Conservation (phyloP, 2,888 invertebrate species). For the Drosophila leonis region DNA sequence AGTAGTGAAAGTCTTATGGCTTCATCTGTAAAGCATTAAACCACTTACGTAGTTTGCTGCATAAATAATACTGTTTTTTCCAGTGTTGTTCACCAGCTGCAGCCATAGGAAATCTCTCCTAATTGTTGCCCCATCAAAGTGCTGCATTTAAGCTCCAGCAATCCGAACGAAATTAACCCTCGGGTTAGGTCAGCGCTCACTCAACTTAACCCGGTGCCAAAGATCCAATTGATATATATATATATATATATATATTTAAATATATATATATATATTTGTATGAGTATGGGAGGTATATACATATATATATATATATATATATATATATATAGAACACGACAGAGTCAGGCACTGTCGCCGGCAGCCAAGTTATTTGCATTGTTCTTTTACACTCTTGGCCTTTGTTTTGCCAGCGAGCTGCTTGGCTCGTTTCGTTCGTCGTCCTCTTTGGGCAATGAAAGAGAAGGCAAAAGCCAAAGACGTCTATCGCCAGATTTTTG, state of each 20-base stretch:
- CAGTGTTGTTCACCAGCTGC: slow-evolving; percentile 14
- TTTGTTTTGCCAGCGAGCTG: slow-evolving; percentile 58
- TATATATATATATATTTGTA: slow-evolving; percentile 5
- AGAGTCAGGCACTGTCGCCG: background rate
- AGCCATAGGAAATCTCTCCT: slow-evolving; percentile 3
- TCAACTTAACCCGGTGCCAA: slow-evolving; percentile 30
- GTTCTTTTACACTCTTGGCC: slow-evolving; percentile 67
- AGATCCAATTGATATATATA: slow-evolving; percentile 36
- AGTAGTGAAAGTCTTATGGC: too few species aligned
- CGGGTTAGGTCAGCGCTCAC: slow-evolving; percentile 16
- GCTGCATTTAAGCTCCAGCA: slow-evolving; percentile 8
- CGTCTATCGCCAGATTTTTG: slow-evolving; percentile 54
- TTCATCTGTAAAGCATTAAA: background rate
- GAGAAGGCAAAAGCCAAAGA: slow-evolving; percentile 44
- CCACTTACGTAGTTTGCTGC: background rate
- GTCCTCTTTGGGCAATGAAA: slow-evolving; percentile 30
- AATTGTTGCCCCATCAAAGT: slow-evolving; percentile 23
- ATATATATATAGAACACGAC: slow-evolving; percentile 3
- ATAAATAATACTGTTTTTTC: background rate
- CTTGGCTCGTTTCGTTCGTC: slow-evolving; percentile 23
- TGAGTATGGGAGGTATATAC: slow-evolving; percentile 1
- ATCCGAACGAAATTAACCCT: slow-evolving; percentile 5
- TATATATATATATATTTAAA: background rate
- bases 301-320: background rate
- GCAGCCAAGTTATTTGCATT: slow-evolving; percentile 69